Evolutionary conservation across 2,797 vertebrate species (phyloP).

Genomic region (Silurus aristotelis): DNA sequence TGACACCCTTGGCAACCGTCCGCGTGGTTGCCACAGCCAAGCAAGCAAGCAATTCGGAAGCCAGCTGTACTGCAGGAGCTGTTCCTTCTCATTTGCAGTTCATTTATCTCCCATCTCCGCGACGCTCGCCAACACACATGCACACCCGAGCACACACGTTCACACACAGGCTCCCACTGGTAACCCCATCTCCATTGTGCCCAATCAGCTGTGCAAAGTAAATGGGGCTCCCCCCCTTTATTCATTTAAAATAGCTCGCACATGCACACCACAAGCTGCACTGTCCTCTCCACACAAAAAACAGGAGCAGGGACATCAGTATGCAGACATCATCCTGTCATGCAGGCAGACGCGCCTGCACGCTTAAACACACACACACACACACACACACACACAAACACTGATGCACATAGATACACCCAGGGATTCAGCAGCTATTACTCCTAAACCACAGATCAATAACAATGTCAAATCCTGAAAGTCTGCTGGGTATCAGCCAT

Average conservation of each 20-base stretch:
- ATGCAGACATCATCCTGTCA: slow-evolving; percentile 48
- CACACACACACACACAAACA: background rate
- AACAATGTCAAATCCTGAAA: slow-evolving; percentile 48
- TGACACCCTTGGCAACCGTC: slow-evolving; percentile 62
- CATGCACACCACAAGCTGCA: slow-evolving; percentile 38
- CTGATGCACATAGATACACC: slow-evolving; percentile 21
- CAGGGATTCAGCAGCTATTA: slow-evolving; percentile 45
- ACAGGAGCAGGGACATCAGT: slow-evolving; percentile 49
- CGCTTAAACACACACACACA: background rate
- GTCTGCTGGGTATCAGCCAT: slow-evolving; percentile 16
- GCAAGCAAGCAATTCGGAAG: slow-evolving; percentile 65
- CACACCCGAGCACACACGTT: slow-evolving; percentile 42
- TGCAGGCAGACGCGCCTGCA: slow-evolving; percentile 18
- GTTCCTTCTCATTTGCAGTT: slow-evolving; percentile 76
- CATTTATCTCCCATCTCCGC: slow-evolving; percentile 68
- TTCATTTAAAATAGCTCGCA: slow-evolving; percentile 56
- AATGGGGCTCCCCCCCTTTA: slow-evolving; percentile 66
- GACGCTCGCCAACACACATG: slow-evolving; percentile 48
- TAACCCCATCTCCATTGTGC: slow-evolving; percentile 66
- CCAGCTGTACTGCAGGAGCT: slow-evolving; percentile 74
- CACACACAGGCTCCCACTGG: slow-evolving; percentile 54
- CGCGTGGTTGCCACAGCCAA: slow-evolving; percentile 66
- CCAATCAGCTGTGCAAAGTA: slow-evolving; percentile 72
- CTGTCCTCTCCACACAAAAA: slow-evolving; percentile 34
- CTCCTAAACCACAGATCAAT: slow-evolving; percentile 48